Evolutionary conservation across 2,797 vertebrate genomes (phyloP).

Genomic region (Pyrocephalus nanus): DNA sequence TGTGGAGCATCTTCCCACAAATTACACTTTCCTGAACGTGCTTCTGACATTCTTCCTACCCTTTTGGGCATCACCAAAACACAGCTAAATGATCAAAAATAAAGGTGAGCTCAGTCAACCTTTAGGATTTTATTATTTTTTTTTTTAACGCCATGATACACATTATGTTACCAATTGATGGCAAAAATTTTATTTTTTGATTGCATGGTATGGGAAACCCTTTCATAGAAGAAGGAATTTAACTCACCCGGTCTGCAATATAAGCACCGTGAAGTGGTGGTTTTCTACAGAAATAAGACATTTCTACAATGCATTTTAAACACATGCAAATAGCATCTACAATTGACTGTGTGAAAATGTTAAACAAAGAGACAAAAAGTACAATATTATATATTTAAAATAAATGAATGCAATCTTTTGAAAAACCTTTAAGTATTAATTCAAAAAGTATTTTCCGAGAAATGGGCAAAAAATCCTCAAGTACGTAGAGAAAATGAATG

Average conservation of each 20-base stretch:
- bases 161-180: neutral
- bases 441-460: slow-evolving; percentile 35
- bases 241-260: neutral
- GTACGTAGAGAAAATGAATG: slow-evolving; percentile 72
- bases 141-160: neutral
- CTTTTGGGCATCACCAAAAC: neutral
- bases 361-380: slow-evolving; percentile 47
- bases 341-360: neutral
- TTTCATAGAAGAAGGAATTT: slow-evolving; percentile 1
- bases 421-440: slow-evolving; percentile 48
- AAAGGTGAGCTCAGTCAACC: neutral
- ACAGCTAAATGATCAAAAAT: neutral
- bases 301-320: slow-evolving; percentile 56
- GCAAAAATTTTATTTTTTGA: neutral
- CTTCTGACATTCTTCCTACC: neutral
- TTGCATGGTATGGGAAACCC: neutral
- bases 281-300: slow-evolving; percentile 47
- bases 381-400: slow-evolving; percentile 20
- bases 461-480: slow-evolving; percentile 28
- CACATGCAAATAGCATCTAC: slow-evolving; percentile 56
- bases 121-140: neutral
- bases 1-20: neutral
- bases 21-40: neutral
- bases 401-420: slow-evolving; percentile 44
- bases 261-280: neutral